phyloP scores from a whole-genome alignment of 2,888 invertebrate genomes.

The Trypoxylon attenuatum region DNA sequence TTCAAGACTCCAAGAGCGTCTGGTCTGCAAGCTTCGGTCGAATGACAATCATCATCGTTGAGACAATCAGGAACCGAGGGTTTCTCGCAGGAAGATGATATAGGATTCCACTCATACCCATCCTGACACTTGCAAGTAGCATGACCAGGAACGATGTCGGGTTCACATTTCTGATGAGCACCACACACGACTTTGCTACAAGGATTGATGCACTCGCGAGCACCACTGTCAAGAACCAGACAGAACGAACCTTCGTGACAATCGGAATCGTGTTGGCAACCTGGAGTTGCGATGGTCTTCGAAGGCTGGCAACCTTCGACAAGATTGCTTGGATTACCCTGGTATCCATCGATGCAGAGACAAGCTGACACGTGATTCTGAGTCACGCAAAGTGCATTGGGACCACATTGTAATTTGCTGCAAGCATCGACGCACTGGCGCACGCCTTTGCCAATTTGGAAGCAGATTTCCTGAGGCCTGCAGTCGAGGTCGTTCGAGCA shows the following conservation, averaged over 20 bases:
- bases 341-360: conserved; percentile 88
- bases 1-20: conserved; percentile 90
- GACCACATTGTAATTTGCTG: conserved; percentile 91
- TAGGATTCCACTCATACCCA: conserved; percentile 89
- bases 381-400: conserved; percentile 90
- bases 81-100: conserved; percentile 87
- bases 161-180: conserved; percentile 86
- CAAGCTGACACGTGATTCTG: conserved; percentile 91
- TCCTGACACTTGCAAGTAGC: conserved; percentile 88
- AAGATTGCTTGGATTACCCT: conserved; percentile 89
- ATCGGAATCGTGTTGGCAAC: conserved; percentile 82
- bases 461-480: conserved; percentile 89
- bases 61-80: conserved; percentile 90
- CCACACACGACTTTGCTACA: conserved; percentile 89
- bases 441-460: conserved; percentile 85
- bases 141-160: conserved; percentile 79
- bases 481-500: conserved; percentile 90
- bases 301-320: conserved; percentile 86
- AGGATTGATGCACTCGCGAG: conserved; percentile 84
- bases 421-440: conserved; percentile 92
- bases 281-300: conserved; percentile 76
- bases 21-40: conserved; percentile 84
- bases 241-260: conserved; percentile 85
- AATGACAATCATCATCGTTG: conserved; percentile 82
- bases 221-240: conserved; percentile 77